Evolutionary conservation across 1,140 invertebrate species (phyloP).

Genomic region (Whitmania pigra): DNA sequence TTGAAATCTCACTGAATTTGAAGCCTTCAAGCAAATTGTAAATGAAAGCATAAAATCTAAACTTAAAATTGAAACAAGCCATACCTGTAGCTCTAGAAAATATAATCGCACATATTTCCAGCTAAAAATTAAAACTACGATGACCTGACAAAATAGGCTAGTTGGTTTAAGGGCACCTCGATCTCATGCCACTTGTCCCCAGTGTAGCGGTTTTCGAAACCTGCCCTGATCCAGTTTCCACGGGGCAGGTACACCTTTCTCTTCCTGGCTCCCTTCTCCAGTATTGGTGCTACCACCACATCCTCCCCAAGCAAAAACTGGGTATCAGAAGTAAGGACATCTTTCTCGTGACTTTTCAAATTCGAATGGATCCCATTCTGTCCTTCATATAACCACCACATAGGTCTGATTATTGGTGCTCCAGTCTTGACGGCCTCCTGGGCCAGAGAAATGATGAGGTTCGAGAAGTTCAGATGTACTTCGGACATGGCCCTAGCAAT

Average conservation of each 20-base stretch:
- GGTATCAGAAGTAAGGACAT: slow-evolving; percentile 56
- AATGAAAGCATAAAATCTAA: no score
- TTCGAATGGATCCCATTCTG: no score
- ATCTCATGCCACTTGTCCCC: not conserved
- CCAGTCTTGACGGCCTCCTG: slow-evolving; percentile 12
- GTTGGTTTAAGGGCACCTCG: slow-evolving; percentile 1
- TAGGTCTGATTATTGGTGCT: slow-evolving; percentile 54
- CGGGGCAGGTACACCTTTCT: slow-evolving; percentile 66
- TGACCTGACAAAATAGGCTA: slow-evolving; percentile 5
- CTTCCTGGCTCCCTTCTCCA: slow-evolving; percentile 51
- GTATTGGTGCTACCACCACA: slow-evolving; percentile 65
- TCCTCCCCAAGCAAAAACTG: slow-evolving; percentile 69
- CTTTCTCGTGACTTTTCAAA: slow-evolving; percentile 43
- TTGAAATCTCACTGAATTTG: no score
- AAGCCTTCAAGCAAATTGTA: no score
- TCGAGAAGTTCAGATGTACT: slow-evolving; percentile 49
- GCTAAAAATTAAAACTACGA: no score
- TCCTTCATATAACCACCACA: slow-evolving; percentile 80
- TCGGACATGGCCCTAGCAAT: slow-evolving; percentile 53
- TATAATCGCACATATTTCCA: no score
- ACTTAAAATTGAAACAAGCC: no score
- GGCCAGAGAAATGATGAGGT: slow-evolving; percentile 8
- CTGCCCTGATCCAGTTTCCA: slow-evolving; percentile 51
- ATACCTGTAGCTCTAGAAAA: no score
- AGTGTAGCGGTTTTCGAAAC: slow-evolving; percentile 37